These are phyloP conservation scores for Ganaspis sp. DNA, from an alignment of 1,140 invertebrate genomes.

Conservation along the genomic window DNA sequence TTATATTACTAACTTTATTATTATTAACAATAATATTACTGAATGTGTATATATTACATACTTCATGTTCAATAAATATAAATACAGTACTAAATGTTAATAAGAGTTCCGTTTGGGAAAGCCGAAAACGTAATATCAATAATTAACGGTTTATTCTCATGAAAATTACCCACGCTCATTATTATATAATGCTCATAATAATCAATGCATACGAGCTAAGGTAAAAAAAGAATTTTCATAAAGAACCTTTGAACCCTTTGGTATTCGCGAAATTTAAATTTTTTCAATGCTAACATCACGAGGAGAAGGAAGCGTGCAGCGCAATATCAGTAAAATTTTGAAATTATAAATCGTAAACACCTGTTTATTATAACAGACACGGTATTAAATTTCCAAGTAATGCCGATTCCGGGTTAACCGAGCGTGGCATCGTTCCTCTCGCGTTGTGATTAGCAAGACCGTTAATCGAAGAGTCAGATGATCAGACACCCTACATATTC, in stretches of 20 bases:
- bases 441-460: slow-evolving; percentile 5
- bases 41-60: too few relatives aligned
- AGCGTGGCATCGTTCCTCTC: slow-evolving; percentile 1
- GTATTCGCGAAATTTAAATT: slow-evolving; percentile 4
- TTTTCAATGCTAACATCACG: neutral
- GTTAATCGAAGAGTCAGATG: neutral
- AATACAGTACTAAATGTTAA: too few relatives aligned
- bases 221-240: neutral
- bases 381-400: slow-evolving; percentile 12
- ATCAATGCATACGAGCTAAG: neutral
- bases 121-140: neutral
- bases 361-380: slow-evolving; percentile 19
- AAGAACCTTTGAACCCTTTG: neutral
- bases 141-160: neutral
- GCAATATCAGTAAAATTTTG: slow-evolving; percentile 27
- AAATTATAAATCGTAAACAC: slow-evolving; percentile 25
- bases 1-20: too few relatives aligned
- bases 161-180: neutral
- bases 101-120: neutral
- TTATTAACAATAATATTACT: too few relatives aligned
- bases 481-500: neutral
- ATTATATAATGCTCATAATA: slow-evolving; percentile 24
- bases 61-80: too few relatives aligned
- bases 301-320: neutral
- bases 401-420: slow-evolving; percentile 19